These are phyloP conservation scores for Cataglyphis livida DNA, from an alignment of 2,888 invertebrate genomes.

Conservation along the genomic window DNA sequence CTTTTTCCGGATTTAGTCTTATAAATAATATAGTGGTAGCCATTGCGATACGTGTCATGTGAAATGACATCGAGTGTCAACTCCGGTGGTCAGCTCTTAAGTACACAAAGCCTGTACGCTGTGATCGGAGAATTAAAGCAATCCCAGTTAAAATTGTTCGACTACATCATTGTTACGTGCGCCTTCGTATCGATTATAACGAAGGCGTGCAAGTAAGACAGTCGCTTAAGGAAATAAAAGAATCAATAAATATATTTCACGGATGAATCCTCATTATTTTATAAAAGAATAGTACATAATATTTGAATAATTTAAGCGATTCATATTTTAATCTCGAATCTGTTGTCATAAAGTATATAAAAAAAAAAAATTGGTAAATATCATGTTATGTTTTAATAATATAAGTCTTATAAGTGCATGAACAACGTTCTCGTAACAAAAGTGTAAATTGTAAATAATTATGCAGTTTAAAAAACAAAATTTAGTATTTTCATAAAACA, in stretches of 20 bases:
- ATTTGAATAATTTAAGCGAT: background rate
- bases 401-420: background rate
- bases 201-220: background rate
- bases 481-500: background rate
- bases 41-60: slow-evolving; percentile 55
- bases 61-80: slow-evolving; percentile 62
- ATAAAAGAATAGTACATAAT: background rate
- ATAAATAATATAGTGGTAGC: slow-evolving; percentile 44
- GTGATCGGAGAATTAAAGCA: slow-evolving; percentile 48
- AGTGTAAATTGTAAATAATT: background rate
- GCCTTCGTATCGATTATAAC: slow-evolving; percentile 20
- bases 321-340: background rate
- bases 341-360: background rate
- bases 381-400: background rate
- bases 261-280: background rate
- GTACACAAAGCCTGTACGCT: slow-evolving; percentile 56
- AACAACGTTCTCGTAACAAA: background rate
- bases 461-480: background rate
- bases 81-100: slow-evolving; percentile 45
- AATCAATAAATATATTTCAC: background rate
- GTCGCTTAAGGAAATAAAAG: background rate
- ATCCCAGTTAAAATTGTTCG: slow-evolving; percentile 2
- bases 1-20: slow-evolving; percentile 17
- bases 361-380: background rate
- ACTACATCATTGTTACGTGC: slow-evolving; percentile 3